Evolutionary conservation across 2,888 invertebrate species (phyloP), one percentile per base, ranked within the genome.

Genomic region (Lithosia quadra): DNA sequence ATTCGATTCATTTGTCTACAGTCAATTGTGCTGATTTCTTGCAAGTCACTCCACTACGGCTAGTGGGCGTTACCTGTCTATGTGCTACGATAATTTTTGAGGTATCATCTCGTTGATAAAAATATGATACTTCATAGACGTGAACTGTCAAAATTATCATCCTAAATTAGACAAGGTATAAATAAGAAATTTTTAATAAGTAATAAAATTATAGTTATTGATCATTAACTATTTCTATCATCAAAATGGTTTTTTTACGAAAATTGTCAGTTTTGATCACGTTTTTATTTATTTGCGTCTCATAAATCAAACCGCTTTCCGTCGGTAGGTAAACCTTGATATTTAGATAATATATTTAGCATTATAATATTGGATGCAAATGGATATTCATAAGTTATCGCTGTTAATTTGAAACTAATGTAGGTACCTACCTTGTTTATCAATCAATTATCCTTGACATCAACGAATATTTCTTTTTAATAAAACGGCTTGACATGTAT

Each of bases 271-370:
- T 49, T 49, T n/a, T 49, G 49, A 49, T n/a, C n/a, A 49, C 49
- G n/a, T 49, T n/a, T 49, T 49, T n/a, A 49, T 49, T 49, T 49
- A 9, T 49, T 1, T 49, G n/a, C 7, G 49, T 22, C 3, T 55
- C 56, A 56, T 56, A 56, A 56, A 56, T 56, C 56, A 56, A 56
- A 49, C n/a, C 18, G 49, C 49, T 22, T 24, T 56, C 28, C 56
- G 56, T 56, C 24, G 15, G 56, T 56, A 56, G 15, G 56, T 56
- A 56, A 56, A 56, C 56, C 56, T 56, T 56, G 56, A 24, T 56
- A 56, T 56, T 56, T 24, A 56, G 55, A 22, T n/a, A n/a, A n/a
- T 55, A 22, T 24, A 22, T 56, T 56, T 22, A 13, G 24, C 24
- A 24, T 18, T 43, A 56, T 56, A 24, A 56, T 56, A 28, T 55